Evolutionary conservation across 2,113 vertebrate genomes (phyloP).

Genomic region (Sitta europaea): DNA sequence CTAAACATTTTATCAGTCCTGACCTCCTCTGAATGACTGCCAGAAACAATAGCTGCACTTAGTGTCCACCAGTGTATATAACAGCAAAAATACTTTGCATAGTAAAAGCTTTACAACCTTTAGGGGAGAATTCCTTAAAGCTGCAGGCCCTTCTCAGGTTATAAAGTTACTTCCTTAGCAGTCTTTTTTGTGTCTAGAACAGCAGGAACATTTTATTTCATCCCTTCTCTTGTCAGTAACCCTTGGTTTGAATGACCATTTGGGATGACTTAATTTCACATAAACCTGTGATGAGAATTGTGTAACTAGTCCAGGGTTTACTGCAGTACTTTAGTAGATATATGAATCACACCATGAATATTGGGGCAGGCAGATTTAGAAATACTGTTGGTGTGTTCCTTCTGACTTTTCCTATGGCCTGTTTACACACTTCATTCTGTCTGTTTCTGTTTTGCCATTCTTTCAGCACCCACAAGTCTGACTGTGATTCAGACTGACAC

Average conservation of each 20-base stretch:
- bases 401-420: not conserved
- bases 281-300: not conserved
- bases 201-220: conserved; percentile 28
- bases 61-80: conserved; percentile 57
- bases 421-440: not conserved
- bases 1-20: conserved; percentile 49
- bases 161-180: conserved; percentile 35
- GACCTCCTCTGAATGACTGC: conserved; percentile 35
- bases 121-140: conserved; percentile 55
- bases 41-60: conserved; percentile 63
- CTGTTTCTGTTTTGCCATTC: not conserved
- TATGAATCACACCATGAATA: not conserved
- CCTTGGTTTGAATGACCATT: not conserved
- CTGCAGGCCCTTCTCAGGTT: conserved; percentile 41
- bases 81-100: conserved; percentile 63
- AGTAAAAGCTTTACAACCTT: conserved; percentile 64
- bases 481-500: not conserved
- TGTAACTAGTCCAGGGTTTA: not conserved
- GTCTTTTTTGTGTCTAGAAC: conserved; percentile 2
- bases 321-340: not conserved
- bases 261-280: not conserved
- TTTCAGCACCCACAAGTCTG: not conserved
- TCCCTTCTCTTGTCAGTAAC: not conserved
- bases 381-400: not conserved
- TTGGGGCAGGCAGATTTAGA: not conserved